These are phyloP conservation scores for Cotesia typhae DNA, from an alignment of 1,140 invertebrate genomes.

Conservation along the genomic window DNA sequence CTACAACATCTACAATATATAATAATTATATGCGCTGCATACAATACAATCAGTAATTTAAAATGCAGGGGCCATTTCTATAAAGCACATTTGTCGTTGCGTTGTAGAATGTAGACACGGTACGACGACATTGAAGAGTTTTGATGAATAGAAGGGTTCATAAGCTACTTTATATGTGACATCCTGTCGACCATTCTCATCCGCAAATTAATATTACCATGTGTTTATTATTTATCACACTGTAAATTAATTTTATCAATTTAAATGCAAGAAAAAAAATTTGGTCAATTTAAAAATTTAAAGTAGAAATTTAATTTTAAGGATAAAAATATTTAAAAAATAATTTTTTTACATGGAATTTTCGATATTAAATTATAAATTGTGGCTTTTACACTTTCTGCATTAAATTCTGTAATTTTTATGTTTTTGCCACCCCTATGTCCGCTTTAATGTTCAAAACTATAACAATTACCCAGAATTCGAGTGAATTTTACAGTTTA, in stretches of 20 bases:
- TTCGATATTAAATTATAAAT: no score
- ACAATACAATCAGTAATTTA: constrained; percentile 13
- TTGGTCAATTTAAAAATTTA: neutral
- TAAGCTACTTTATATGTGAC: constrained; percentile 56
- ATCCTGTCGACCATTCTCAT: constrained; percentile 49
- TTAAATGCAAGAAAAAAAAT: neutral
- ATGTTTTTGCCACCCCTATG: no score
- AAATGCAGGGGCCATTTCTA: constrained; percentile 51
- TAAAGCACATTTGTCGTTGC: constrained; percentile 49
- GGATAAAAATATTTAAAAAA: no score
- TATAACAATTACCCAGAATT: no score
- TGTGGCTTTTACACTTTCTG: no score
- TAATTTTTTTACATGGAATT: no score
- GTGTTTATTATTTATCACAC: constrained; percentile 31
- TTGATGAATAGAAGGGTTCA: constrained; percentile 46
- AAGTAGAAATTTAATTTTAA: no score
- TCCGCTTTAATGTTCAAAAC: no score
- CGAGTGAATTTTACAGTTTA: no score
- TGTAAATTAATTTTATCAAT: neutral
- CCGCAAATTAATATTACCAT: constrained; percentile 47
- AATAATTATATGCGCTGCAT: neutral
- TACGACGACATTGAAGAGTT: constrained; percentile 40
- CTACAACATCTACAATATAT: no score
- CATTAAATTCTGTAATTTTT: no score
- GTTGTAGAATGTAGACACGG: constrained; percentile 20